These are phyloP conservation scores for Eupsittula cactorum DNA, from an alignment of 2,113 vertebrate genomes.

Conservation along the genomic window DNA sequence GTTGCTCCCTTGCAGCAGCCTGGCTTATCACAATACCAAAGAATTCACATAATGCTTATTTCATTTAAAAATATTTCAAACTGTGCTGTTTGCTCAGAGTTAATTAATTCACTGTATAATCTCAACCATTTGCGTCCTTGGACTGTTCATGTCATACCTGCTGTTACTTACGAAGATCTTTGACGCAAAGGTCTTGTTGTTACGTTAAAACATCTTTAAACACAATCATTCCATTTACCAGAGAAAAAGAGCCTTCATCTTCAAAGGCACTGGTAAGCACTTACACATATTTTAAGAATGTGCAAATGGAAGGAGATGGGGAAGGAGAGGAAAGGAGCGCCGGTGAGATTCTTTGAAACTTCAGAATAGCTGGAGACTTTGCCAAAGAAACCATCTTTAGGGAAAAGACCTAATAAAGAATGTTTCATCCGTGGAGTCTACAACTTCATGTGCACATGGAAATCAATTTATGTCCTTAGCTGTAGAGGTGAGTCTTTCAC, in stretches of 20 bases:
- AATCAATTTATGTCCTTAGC: background rate
- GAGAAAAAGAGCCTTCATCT: background rate
- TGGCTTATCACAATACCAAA: background rate
- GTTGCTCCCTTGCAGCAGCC: background rate
- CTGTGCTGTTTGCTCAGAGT: background rate
- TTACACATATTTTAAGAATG: rapidly evolving
- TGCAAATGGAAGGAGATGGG: background rate
- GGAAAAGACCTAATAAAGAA: background rate
- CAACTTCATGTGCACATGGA: background rate
- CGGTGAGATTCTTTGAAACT: background rate
- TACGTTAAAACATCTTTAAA: background rate
- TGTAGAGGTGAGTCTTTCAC: background rate
- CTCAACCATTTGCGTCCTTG: background rate
- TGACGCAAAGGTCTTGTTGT: background rate
- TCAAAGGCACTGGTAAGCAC: background rate
- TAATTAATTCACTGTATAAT: background rate
- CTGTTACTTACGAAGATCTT: background rate
- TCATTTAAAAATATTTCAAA: background rate
- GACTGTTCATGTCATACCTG: background rate
- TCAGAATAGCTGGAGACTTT: background rate
- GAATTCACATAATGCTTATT: background rate
- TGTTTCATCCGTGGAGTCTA: background rate
- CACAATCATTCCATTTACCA: background rate
- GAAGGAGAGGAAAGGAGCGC: background rate
- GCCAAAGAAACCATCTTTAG: background rate